Evolutionary conservation across 2,888 invertebrate species (phyloP).

Genomic region (Heliconius erato): DNA sequence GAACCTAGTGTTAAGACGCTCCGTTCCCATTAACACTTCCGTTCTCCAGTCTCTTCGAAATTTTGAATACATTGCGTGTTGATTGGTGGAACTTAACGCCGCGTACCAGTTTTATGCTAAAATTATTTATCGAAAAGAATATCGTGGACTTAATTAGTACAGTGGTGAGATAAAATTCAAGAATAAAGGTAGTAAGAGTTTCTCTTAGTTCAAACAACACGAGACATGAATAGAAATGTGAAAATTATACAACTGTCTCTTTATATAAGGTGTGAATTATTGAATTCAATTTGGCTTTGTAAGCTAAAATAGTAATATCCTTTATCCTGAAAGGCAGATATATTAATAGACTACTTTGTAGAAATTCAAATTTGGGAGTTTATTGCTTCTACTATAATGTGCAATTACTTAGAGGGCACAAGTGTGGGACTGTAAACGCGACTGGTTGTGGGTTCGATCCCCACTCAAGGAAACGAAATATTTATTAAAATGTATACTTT

Average conservation of each 20-base stretch:
- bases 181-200: constrained; percentile 28
- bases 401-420: no score
- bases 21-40: no score
- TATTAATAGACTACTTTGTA: neutral
- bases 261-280: constrained; percentile 46
- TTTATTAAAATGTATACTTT: no score
- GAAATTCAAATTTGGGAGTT: neutral
- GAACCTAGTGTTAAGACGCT: no score
- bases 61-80: no score
- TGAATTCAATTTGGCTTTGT: constrained; percentile 44
- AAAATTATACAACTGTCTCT: constrained; percentile 46
- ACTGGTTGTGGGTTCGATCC: no score
- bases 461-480: no score
- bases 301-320: constrained; percentile 12
- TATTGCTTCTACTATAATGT: no score
- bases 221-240: constrained; percentile 46
- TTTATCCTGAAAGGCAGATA: constrained; percentile 1
- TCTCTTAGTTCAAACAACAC: constrained; percentile 44
- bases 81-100: no score
- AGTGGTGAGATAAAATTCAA: constrained; percentile 41
- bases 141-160: constrained; percentile 38
- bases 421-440: no score
- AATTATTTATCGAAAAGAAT: constrained; percentile 14
- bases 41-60: no score
- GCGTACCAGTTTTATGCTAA: neutral